phyloP scores from a whole-genome alignment of 2,888 invertebrate species.

The Crepidodera aurea region DNA sequence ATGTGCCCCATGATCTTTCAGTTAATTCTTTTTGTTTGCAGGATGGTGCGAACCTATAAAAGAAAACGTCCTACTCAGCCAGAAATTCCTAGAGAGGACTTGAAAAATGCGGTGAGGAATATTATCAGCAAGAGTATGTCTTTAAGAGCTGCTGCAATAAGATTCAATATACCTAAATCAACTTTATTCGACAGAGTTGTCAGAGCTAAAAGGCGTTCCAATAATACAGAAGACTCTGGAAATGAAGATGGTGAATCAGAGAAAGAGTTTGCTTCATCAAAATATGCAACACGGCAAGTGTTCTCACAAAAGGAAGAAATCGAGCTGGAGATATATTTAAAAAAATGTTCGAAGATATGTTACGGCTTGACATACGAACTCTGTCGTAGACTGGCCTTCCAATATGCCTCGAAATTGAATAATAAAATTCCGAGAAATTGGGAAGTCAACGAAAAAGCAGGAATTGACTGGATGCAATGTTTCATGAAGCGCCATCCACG shows the following conservation, averaged over 20 bases:
- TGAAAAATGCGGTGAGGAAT: no score
- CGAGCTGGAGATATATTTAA: constrained; percentile 3
- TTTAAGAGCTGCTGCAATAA: no score
- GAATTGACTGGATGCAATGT: constrained; percentile 27
- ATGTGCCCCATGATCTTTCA: no score
- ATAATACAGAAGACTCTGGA: not conserved
- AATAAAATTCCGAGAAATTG: constrained; percentile 13
- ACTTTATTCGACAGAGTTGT: no score
- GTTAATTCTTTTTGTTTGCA: no score
- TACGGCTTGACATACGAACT: constrained; percentile 19
- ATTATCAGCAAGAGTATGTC: no score
- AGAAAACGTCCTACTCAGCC: no score
- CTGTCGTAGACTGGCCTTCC: constrained; percentile 16
- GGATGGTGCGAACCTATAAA: no score
- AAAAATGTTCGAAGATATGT: constrained; percentile 24
- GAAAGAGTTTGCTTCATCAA: constrained; percentile 7
- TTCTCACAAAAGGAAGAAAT: constrained; percentile 9
- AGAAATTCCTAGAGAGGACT: no score
- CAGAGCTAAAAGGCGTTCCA: no score
- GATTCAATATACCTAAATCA: no score
- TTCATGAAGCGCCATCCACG: constrained; percentile 26
- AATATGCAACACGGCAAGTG: constrained; percentile 20
- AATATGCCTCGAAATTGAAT: constrained; percentile 6
- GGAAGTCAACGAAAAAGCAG: constrained; percentile 19
- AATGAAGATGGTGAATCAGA: constrained; percentile 4